These are phyloP conservation scores for Xenotilapia longispinis DNA, from an alignment of 2,113 vertebrate genomes.

Conservation along the genomic window DNA sequence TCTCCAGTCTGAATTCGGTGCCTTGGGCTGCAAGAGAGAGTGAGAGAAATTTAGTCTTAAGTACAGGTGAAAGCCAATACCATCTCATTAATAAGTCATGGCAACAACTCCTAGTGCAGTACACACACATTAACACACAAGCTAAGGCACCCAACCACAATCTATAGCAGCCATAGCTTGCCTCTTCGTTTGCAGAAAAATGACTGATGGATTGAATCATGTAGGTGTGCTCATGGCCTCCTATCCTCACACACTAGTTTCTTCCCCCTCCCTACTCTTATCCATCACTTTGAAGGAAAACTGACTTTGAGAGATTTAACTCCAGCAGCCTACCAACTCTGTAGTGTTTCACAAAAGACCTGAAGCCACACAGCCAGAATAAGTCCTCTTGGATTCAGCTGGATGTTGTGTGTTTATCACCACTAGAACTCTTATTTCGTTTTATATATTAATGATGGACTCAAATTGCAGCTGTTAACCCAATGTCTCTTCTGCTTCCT, in stretches of 20 bases:
- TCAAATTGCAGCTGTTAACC: background rate
- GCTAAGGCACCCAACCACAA: background rate
- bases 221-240: background rate
- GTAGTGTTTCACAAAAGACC: background rate
- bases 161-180: constrained; percentile 1
- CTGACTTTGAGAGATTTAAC: background rate
- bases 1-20: constrained; percentile 88
- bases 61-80: constrained; percentile 48
- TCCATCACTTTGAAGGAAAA: background rate
- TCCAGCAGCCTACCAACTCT: background rate
- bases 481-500: background rate
- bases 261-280: background rate
- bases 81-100: constrained; percentile 58
- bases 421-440: background rate
- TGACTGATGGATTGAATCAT: constrained; percentile 12
- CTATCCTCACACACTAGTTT: background rate
- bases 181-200: constrained; percentile 22
- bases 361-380: background rate
- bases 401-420: background rate
- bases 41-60: constrained; percentile 66
- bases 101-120: background rate
- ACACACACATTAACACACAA: constrained; percentile 1
- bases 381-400: background rate
- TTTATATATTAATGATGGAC: background rate
- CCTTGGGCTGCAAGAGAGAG: constrained; percentile 85